Conservation (phyloP, 2,888 invertebrate genomes). For the Melieria crassipennis region DNA sequence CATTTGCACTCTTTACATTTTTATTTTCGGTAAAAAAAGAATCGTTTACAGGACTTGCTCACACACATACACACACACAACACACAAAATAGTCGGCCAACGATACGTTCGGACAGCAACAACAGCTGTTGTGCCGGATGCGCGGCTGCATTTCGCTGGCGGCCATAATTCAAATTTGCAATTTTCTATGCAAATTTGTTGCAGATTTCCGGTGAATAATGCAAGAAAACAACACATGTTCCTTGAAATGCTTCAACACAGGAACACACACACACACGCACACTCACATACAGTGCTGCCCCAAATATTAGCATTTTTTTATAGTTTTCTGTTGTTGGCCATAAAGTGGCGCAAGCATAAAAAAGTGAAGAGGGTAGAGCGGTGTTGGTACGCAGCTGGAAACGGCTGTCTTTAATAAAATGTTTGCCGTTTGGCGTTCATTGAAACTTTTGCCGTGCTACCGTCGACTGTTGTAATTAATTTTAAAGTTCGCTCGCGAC, state of each 20-base stretch:
- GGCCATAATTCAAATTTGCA: conserved; percentile 62
- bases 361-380: no score
- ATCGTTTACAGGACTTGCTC: conserved; percentile 3
- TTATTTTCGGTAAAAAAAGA: background rate
- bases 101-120: conserved; percentile 2
- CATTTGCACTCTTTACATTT: background rate
- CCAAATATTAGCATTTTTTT: background rate
- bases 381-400: no score
- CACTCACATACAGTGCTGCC: background rate
- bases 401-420: no score
- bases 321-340: no score
- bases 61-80: conserved; percentile 19
- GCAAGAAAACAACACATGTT: conserved; percentile 30
- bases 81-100: background rate
- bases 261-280: background rate
- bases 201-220: conserved; percentile 42
- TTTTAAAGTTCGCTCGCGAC: no score
- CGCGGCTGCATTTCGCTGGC: conserved; percentile 37
- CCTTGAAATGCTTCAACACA: background rate
- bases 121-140: conserved; percentile 23
- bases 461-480: no score
- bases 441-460: no score
- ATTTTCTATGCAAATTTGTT: conserved; percentile 62
- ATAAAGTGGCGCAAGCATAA: no score
- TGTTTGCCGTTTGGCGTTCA: no score